Evolutionary conservation across 2,797 vertebrate species (phyloP), one percentile per base, ranked within the genome.

Genomic region (Sparus aurata): DNA sequence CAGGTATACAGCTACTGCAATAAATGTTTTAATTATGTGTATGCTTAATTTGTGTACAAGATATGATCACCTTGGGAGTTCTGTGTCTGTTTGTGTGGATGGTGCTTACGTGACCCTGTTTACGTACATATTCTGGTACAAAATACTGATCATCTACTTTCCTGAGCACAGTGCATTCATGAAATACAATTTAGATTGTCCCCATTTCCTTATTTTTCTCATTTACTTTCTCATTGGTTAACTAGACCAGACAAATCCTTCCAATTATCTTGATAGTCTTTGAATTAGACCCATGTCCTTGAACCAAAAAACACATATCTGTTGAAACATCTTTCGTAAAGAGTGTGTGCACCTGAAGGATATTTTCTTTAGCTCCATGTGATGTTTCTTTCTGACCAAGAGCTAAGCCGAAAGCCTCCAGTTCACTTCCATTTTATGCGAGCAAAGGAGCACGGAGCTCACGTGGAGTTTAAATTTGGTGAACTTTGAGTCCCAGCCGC

Each of bases 1-100:
- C 97, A 98, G 96, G 96, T 98, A 98, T 96, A 96, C 95, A 95
- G 97, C 97, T 99, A 97, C 96, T 98, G 97, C 97, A 99, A 99
- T 99, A 99, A 99, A 99, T 98, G 97, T 98, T 99, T 97, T 97
- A 95, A 98, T 96, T 97, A 97, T 83, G 90, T 93, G 90, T 93
- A 91, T 80, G 91, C 84, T 89, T 93, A 84, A 88, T 90, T 75
- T 90, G 82, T 93, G 86, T 93, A 57, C 79, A 86, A n/a, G 73
- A 91, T 82, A 38, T 0, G 47, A 55, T 88, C 67, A 18, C 54
- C 76, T 75, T 52, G 30, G 49, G 54, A 77, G 23, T 84, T 68
- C 49, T 73, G 54, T 85, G 69, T 85, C 47, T 79, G 18, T 79
- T 86, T 87, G 25, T 84, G 34, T 23, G 71, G 15, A 68, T 52